phyloP scores from a whole-genome alignment of 2,113 vertebrate species.

The Urocolius indicus region DNA sequence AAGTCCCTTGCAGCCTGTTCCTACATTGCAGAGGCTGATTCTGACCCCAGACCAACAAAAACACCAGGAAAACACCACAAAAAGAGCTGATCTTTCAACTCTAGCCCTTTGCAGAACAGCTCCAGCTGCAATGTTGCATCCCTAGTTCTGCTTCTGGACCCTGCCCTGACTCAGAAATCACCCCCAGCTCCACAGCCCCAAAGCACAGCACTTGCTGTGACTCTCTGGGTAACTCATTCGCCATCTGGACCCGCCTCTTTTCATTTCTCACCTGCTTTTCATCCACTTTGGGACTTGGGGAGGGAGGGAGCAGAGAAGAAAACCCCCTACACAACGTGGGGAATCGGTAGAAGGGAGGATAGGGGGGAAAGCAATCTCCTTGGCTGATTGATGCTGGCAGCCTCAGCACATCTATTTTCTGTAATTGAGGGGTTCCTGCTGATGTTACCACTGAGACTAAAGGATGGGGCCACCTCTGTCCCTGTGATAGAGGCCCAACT shows the following conservation, averaged over 20 bases:
- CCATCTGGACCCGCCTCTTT: neutral
- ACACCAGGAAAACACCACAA: too few relatives aligned
- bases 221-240: neutral
- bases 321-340: neutral
- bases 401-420: neutral
- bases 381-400: neutral
- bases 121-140: neutral
- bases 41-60: neutral
- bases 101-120: neutral
- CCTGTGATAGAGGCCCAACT: neutral
- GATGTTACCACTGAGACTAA: neutral
- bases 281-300: neutral
- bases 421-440: neutral
- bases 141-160: neutral
- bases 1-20: neutral
- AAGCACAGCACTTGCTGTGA: rapidly evolving
- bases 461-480: neutral
- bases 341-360: neutral
- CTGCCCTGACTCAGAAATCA: neutral
- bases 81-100: neutral
- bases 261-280: neutral
- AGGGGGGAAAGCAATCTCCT: neutral
- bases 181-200: neutral
- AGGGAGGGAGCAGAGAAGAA: too few relatives aligned
- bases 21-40: neutral